These are phyloP conservation scores for Cyphomyrus discorhynchus DNA, from an alignment of 2,113 vertebrate species.

Conservation along the genomic window DNA sequence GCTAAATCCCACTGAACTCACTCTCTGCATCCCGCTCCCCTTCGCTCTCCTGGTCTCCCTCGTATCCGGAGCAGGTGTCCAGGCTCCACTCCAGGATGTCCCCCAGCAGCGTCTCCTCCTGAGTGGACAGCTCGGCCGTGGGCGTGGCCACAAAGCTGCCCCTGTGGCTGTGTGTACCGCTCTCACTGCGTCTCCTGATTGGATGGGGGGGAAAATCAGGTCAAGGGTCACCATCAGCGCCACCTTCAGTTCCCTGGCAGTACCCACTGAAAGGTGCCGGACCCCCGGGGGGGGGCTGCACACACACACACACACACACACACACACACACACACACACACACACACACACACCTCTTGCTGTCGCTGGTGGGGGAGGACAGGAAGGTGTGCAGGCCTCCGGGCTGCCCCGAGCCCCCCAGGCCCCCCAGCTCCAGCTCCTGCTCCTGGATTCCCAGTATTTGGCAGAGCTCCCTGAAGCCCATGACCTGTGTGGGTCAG, in stretches of 20 bases:
- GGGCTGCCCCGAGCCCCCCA: slow-evolving; percentile 50
- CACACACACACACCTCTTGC: slow-evolving; percentile 69
- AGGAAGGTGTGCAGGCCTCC: slow-evolving; percentile 79
- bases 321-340: no score
- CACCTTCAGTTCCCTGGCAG: background rate
- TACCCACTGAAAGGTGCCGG: background rate
- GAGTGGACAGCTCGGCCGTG: slow-evolving; percentile 84
- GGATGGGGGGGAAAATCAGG: background rate
- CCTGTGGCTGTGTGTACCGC: slow-evolving; percentile 70
- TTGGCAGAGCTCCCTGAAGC: slow-evolving; percentile 77
- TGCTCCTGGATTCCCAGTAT: slow-evolving; percentile 75
- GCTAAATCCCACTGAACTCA: slow-evolving; percentile 50
- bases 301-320: no score
- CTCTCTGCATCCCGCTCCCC: slow-evolving; percentile 78
- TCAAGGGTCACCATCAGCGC: background rate
- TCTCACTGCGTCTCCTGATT: slow-evolving; percentile 79
- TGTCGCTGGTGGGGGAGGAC: slow-evolving; percentile 79
- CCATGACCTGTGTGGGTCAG: slow-evolving; percentile 66
- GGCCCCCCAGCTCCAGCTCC: slow-evolving; percentile 42
- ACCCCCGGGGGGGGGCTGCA: background rate
- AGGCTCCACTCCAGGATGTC: slow-evolving; percentile 94
- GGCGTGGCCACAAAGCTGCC: slow-evolving; percentile 85
- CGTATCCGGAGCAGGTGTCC: slow-evolving; percentile 82
- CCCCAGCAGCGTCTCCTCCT: slow-evolving; percentile 82
- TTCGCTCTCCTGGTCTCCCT: slow-evolving; percentile 87